These are phyloP conservation scores for Sinocyclocheilus anshuiensis DNA, from an alignment of 2,113 vertebrate species.

Conservation along the genomic window DNA sequence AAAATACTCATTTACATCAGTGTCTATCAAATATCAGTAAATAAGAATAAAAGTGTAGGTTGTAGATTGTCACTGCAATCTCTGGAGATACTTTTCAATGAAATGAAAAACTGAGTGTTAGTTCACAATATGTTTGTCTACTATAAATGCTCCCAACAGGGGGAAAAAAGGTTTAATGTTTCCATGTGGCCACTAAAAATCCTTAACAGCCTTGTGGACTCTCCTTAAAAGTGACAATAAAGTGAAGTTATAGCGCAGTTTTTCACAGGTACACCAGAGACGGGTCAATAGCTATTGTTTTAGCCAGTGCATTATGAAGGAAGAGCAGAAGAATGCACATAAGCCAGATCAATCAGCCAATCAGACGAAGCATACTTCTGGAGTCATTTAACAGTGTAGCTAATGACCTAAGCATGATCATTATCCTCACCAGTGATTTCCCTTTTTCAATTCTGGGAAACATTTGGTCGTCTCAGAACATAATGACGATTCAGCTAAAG, in stretches of 20 bases:
- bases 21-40: background rate
- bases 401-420: conserved; percentile 51
- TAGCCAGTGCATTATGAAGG: conserved; percentile 4
- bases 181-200: conserved; percentile 12
- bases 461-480: conserved; percentile 10
- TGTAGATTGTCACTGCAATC: background rate
- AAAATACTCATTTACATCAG: background rate
- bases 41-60: background rate
- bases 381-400: conserved; percentile 43
- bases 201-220: conserved; percentile 23
- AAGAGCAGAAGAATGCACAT: conserved; percentile 7
- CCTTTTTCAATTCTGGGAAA: conserved; percentile 28
- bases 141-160: background rate
- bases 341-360: conserved; percentile 54
- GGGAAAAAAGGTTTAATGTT: conserved; percentile 18
- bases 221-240: conserved; percentile 33
- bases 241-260: conserved; percentile 21
- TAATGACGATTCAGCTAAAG: conserved; percentile 24
- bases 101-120: background rate
- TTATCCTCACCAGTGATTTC: conserved; percentile 47
- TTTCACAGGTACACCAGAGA: conserved; percentile 16
- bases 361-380: conserved; percentile 27
- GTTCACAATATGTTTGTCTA: conserved; percentile 4
- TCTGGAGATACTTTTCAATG: background rate
- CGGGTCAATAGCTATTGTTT: conserved; percentile 26